A percentile compares a stretch with the other conserved stretches of the same genome.
These are phyloP conservation scores for Girardinus metallicus DNA, from an alignment of 2,797 vertebrate species.

Conservation along the genomic window DNA sequence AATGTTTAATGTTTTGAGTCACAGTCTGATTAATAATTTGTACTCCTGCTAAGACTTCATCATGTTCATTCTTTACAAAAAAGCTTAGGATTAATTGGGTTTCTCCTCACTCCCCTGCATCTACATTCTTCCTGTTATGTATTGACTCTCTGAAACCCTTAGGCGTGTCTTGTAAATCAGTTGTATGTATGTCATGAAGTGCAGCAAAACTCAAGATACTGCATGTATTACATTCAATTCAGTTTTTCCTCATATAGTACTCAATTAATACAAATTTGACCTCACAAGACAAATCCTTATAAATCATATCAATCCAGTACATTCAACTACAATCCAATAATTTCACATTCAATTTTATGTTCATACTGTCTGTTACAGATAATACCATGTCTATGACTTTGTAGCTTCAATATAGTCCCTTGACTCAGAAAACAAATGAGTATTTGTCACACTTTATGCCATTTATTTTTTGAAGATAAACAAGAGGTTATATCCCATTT, in stretches of 20 bases:
- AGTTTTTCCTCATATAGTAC: neutral
- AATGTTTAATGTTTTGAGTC: neutral
- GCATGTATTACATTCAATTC: neutral
- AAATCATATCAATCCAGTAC: neutral
- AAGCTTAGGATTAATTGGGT: neutral
- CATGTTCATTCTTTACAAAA: neutral
- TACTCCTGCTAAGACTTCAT: neutral
- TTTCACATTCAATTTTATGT: neutral
- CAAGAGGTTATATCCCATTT: neutral
- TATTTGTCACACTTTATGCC: neutral
- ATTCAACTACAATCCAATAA: neutral
- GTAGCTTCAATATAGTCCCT: no score
- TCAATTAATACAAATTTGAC: neutral
- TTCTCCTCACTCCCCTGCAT: neutral
- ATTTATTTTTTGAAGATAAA: neutral
- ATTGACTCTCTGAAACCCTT: neutral
- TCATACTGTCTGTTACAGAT: neutral
- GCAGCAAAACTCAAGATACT: neutral
- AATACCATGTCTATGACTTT: neutral
- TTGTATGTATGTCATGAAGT: neutral
- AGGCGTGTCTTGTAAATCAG: neutral
- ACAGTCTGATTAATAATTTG: neutral
- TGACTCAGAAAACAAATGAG: neutral
- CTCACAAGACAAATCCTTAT: neutral
- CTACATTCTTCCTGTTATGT: neutral